Evolutionary conservation across 2,888 invertebrate species (phyloP).

Genomic region (Schizotus pectinicornis): DNA sequence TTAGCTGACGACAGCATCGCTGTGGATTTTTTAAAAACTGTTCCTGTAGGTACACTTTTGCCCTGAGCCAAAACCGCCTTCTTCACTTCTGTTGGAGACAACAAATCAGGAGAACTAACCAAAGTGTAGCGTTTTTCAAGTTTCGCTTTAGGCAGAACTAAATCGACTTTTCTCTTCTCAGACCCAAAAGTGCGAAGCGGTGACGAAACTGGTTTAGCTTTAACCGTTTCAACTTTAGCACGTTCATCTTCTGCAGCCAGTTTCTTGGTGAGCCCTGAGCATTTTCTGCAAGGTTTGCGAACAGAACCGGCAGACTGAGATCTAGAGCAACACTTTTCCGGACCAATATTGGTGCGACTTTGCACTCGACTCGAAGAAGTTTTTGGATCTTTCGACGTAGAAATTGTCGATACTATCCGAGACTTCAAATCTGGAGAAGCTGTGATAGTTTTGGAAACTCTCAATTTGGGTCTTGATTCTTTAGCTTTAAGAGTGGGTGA

Average conservation of each 20-base stretch:
- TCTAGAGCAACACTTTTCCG: slow-evolving; percentile 5
- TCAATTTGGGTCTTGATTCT: slow-evolving; percentile 43
- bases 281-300: slow-evolving; percentile 23
- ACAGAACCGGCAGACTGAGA: background rate
- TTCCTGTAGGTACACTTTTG: slow-evolving; percentile 47
- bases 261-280: slow-evolving; percentile 22
- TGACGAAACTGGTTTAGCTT: slow-evolving; percentile 44
- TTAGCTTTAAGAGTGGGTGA: slow-evolving; percentile 53
- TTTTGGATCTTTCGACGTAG: slow-evolving; percentile 51
- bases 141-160: slow-evolving; percentile 44
- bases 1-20: slow-evolving; percentile 52
- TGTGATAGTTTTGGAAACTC: slow-evolving; percentile 49
- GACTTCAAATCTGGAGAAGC: slow-evolving; percentile 52
- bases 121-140: slow-evolving; percentile 34
- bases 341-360: slow-evolving; percentile 44
- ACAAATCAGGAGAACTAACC: slow-evolving; percentile 62
- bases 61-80: slow-evolving; percentile 49
- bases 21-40: slow-evolving; percentile 56
- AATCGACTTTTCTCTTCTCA: slow-evolving; percentile 62
- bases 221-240: background rate
- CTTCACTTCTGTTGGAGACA: slow-evolving; percentile 66
- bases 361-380: slow-evolving; percentile 59
- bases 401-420: slow-evolving; percentile 53
- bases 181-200: slow-evolving; percentile 66
- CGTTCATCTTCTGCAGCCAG: slow-evolving; percentile 30